Conservation (phyloP, 2,113 vertebrate genomes). For the Notothenia coriiceps region DNA sequence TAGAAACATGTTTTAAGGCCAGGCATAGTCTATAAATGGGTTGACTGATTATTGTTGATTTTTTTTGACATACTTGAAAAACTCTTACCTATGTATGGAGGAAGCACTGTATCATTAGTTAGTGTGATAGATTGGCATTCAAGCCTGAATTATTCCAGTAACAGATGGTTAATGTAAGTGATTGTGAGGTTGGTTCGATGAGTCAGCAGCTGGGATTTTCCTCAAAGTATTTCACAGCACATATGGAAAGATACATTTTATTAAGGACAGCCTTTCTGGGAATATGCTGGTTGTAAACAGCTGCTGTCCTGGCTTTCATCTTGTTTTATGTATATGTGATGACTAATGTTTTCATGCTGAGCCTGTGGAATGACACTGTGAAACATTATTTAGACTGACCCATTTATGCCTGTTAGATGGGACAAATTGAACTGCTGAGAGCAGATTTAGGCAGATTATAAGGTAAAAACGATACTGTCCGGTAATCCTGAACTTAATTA, state of each 20-base stretch:
- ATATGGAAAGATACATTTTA: constrained; percentile 17
- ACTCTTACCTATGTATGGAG: too few species aligned
- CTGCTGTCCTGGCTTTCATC: constrained; percentile 25
- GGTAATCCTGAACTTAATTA: not conserved
- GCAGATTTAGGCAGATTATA: not conserved
- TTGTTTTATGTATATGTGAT: constrained; percentile 40
- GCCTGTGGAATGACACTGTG: not conserved
- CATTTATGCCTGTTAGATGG: not conserved
- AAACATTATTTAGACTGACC: not conserved
- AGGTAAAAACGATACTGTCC: not conserved
- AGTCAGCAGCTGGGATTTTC: not conserved
- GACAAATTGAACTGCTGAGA: not conserved
- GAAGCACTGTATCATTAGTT: too few species aligned
- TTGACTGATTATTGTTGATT: too few species aligned
- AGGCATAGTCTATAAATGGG: too few species aligned
- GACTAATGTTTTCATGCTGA: constrained; percentile 31
- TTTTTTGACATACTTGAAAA: too few species aligned
- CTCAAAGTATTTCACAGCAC: not conserved
- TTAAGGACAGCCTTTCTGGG: constrained; percentile 10
- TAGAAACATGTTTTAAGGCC: too few species aligned
- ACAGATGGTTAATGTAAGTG: too few species aligned
- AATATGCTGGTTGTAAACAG: constrained; percentile 32
- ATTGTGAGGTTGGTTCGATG: not conserved
- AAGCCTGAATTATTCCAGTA: too few species aligned
- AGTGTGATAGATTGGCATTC: too few species aligned